Percentiles rank a stretch among this genome's conserved stretches.
Conservation (phyloP, 2,888 invertebrate species). For the Tineola bisselliella region DNA sequence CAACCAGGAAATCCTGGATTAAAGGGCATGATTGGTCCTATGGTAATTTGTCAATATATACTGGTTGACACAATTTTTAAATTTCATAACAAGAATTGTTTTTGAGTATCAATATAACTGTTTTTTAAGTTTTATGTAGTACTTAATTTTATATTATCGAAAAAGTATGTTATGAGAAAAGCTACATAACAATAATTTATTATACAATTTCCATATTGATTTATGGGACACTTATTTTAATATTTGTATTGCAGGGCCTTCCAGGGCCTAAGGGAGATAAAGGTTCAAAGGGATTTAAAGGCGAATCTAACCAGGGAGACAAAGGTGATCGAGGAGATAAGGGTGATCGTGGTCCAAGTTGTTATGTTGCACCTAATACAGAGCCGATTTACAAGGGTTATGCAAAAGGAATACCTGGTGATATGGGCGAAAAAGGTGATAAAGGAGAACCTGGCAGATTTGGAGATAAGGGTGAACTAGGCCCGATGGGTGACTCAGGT, state of each 20-base stretch:
- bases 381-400: slow-evolving; percentile 41
- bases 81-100: too few relatives aligned
- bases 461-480: slow-evolving; percentile 77
- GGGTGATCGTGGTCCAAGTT: slow-evolving; percentile 61
- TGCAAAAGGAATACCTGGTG: slow-evolving; percentile 51
- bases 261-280: slow-evolving; percentile 75
- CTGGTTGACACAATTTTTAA: too few relatives aligned
- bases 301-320: slow-evolving; percentile 58
- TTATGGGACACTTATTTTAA: not conserved
- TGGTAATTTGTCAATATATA: slow-evolving; percentile 39
- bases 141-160: too few relatives aligned
- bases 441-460: slow-evolving; percentile 68
- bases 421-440: slow-evolving; percentile 70
- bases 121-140: too few relatives aligned
- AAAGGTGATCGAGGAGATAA: slow-evolving; percentile 71
- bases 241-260: slow-evolving; percentile 65
- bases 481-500: slow-evolving; percentile 77
- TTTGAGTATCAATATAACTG: too few relatives aligned
- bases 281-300: slow-evolving; percentile 73
- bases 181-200: too few relatives aligned
- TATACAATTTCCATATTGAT: too few relatives aligned
- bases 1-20: slow-evolving; percentile 67
- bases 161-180: too few relatives aligned
- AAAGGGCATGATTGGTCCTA: slow-evolving; percentile 70
- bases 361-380: slow-evolving; percentile 30